A percentile compares a stretch with the other conserved stretches of the same genome.
These are phyloP conservation scores for Heliocidaris erythrogramma DNA, from an alignment of 35 echinoderm and acorn worm genomes.

Conservation along the genomic window DNA sequence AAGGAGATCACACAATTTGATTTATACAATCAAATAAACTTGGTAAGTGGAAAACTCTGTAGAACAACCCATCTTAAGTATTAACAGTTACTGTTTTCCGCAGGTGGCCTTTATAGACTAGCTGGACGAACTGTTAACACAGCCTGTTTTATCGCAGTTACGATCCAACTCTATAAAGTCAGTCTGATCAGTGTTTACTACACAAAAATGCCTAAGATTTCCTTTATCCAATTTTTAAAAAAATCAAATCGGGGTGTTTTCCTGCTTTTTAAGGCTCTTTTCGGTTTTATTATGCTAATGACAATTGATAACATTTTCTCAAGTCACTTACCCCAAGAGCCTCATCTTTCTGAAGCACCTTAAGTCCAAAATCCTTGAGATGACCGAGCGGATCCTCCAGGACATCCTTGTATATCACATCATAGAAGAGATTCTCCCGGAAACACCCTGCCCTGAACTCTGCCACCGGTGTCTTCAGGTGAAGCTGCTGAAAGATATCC, in stretches of 20 bases:
- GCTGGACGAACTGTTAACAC: too few relatives aligned
- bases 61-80: too few relatives aligned
- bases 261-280: background rate
- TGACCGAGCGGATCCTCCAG: conserved; percentile 78
- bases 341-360: conserved; percentile 30
- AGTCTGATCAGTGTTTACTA: too few relatives aligned
- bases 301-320: too few relatives aligned
- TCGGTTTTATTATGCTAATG: too few relatives aligned
- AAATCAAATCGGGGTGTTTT: background rate
- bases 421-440: conserved; percentile 84
- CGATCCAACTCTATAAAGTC: too few relatives aligned
- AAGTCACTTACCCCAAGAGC: conserved; percentile 22
- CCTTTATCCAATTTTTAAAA: too few relatives aligned
- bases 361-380: conserved; percentile 75
- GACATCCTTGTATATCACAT: conserved; percentile 89
- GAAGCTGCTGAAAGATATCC: conserved; percentile 72
- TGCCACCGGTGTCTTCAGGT: conserved; percentile 59
- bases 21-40: too few relatives aligned
- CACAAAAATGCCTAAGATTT: too few relatives aligned
- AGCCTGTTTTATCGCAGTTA: background rate
- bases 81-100: too few relatives aligned
- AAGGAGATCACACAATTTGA: background rate
- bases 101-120: too few relatives aligned
- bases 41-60: too few relatives aligned
- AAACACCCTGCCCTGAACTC: conserved; percentile 89